Conservation (phyloP, 2,113 vertebrate genomes). For the Ranitomeya variabilis region DNA sequence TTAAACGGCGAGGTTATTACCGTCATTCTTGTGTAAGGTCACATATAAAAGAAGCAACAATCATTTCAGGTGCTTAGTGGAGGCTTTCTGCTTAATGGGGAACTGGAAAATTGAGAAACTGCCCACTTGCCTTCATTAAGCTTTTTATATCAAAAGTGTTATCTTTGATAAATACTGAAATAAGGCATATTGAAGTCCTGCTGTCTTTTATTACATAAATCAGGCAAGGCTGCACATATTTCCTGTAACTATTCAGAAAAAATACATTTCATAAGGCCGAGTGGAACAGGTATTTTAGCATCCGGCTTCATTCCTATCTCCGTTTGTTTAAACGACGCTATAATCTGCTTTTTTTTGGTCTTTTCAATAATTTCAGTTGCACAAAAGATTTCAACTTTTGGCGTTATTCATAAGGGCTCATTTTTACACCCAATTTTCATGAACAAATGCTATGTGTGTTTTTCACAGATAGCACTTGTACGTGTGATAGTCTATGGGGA, state of each 20-base stretch:
- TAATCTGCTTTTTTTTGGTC: not conserved
- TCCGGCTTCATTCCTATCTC: not conserved
- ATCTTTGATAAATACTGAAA: conserved; percentile 19
- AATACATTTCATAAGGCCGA: conserved; percentile 5
- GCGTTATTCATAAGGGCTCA: no score
- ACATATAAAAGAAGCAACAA: conserved; percentile 10
- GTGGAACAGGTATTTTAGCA: conserved; percentile 44
- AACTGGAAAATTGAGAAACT: conserved; percentile 18
- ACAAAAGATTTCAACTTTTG: no score
- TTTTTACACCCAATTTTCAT: no score
- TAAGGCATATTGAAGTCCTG: conserved; percentile 27
- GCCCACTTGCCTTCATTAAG: conserved; percentile 23
- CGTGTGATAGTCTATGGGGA: no score
- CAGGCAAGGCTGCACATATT: conserved; percentile 29
- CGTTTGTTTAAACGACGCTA: not conserved
- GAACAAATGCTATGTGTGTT: no score
- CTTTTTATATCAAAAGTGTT: conserved; percentile 23
- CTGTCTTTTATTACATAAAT: conserved; percentile 16
- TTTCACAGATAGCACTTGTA: no score
- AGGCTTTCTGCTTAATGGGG: conserved; percentile 27
- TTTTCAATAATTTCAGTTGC: not conserved
- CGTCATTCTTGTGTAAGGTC: conserved; percentile 21
- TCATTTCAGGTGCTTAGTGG: conserved; percentile 21
- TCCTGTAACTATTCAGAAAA: conserved; percentile 44
- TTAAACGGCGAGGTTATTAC: conserved; percentile 34